Evolutionary conservation across 2,888 invertebrate species (phyloP).

Genomic region (Tachina lurida): DNA sequence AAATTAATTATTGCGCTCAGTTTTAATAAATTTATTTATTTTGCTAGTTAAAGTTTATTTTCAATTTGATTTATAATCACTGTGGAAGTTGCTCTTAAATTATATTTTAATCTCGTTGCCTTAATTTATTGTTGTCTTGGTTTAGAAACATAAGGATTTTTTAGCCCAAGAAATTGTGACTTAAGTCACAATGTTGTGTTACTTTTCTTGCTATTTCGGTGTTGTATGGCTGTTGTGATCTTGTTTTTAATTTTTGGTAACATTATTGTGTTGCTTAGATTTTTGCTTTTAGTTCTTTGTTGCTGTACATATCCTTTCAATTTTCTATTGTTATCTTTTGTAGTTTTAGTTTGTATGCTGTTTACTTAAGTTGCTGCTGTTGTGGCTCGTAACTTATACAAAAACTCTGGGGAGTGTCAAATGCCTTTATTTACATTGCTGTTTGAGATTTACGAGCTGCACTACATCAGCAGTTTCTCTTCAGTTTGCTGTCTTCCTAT

Average conservation of each 20-base stretch:
- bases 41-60: neutral
- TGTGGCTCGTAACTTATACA: conserved; percentile 61
- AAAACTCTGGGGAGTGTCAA: conserved; percentile 68
- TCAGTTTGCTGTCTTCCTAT: neutral
- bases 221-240: conserved; percentile 28
- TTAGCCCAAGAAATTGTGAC: neutral
- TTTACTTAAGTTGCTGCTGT: conserved; percentile 45
- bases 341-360: conserved; percentile 23
- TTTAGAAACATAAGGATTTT: neutral
- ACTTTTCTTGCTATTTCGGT: neutral
- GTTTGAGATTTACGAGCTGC: conserved; percentile 65
- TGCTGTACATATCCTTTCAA: conserved; percentile 34
- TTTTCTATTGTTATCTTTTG: conserved; percentile 46
- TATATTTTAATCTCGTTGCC: conserved; percentile 38
- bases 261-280: conserved; percentile 23
- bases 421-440: conserved; percentile 66
- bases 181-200: conserved; percentile 16
- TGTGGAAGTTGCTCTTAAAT: conserved; percentile 43
- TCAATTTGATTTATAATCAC: conserved; percentile 56
- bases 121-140: conserved; percentile 40
- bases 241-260: conserved; percentile 13
- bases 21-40: conserved; percentile 13
- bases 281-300: conserved; percentile 2
- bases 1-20: conserved; percentile 1
- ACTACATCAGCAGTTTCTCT: conserved; percentile 54